Evolutionary conservation across 2,797 vertebrate genomes (phyloP), one percentile per base, ranked within the genome.

Genomic region (Eleutherodactylus coqui): DNA sequence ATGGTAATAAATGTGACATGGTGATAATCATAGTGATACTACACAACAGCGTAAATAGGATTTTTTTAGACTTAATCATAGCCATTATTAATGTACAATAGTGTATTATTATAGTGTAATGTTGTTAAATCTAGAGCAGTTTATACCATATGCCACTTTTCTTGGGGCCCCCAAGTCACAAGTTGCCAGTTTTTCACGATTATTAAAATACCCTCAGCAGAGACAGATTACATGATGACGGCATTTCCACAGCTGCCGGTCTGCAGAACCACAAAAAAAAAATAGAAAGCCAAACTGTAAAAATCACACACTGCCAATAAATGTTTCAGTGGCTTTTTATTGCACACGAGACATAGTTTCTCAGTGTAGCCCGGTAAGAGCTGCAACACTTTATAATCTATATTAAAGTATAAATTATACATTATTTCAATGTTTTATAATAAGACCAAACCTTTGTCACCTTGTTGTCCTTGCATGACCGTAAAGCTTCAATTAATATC

Each of bases 241-340:
- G 9, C 41, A 73, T 73, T 45, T 73, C 21, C 41, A 45, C 70
- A 73, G 41, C 70, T 73, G 70, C 70, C 17, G 38, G 70, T n/a
- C 38, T 45, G 70, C 17, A 73, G 8, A 73, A 45, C 38, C 70
- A 45, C 70, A 73, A 73, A 27, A 73, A n/a, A 47, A 60, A 73
- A 73, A 73, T 73, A 45, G 41, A 73, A 73, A 73, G 7, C 41
- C 70, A 45, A 45, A 45, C 41, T n/a, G 70, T 73, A 73, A 73
- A 73, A 73, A 73, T 73, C 70, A 73, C 70, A 73, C 70, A 73
- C 70, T n/a, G 70, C 70, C 70, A 45, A 73, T 73, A 73, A 73
- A 73, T 73, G 70, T 73, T 73, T 73, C 70, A 73, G 36, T 45
- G 41, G 38, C 41, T 73, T 73, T 73, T 73, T 73, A 73, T 73